Base-by-base conservation (phyloP, 2,113 vertebrate genomes). In the Ceratotherium simum region DNA sequence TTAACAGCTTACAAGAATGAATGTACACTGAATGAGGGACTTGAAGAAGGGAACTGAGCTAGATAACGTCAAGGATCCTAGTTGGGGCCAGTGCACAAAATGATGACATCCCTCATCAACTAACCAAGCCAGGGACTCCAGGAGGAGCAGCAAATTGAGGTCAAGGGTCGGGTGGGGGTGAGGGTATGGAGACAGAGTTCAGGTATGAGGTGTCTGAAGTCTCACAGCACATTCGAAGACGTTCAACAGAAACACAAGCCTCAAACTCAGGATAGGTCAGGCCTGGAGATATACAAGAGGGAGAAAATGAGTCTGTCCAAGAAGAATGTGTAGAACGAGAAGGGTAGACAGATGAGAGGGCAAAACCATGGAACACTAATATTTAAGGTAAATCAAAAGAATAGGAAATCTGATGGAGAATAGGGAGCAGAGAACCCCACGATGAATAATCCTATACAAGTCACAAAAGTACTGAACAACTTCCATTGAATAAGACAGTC, bases 361-460 rank as follows among this genome's bases (percentile, higher is more conserved):
- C 76, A 10, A 6, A 29, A 17, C 12, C 1, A 6, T 0, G 20
- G 54, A 62, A 46, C 36, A 58, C 17, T 8, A 23, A 10, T 11
- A 86, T 9, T 18, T 20, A 10, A 11, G 62, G 31, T 9, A 2
- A 80, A 36, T 42, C 67, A 76, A 31, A 54, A 60, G 16, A 69
- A 58, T 8, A 36, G 51, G 1, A 10, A 25, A 17, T 51, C 46
- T 36, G 56, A 27, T 0, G 3, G 39, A 36, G 29, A 58, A 21
- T 0, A 64, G 23, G 18, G 42, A 8, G 67, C 54, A 20, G 33
- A 36, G 11, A 31, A 31, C 29, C 42, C 86, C 36, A 17, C 8
- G 3, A 8, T 0, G 21, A 46, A 36, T 27, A 29, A 73, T 14
- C 17, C 58, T 14, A 3, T 0, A 2, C 9, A 31, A 39, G 51